Conservation (phyloP, 2,888 invertebrate species). For the Baronia brevicornis region DNA sequence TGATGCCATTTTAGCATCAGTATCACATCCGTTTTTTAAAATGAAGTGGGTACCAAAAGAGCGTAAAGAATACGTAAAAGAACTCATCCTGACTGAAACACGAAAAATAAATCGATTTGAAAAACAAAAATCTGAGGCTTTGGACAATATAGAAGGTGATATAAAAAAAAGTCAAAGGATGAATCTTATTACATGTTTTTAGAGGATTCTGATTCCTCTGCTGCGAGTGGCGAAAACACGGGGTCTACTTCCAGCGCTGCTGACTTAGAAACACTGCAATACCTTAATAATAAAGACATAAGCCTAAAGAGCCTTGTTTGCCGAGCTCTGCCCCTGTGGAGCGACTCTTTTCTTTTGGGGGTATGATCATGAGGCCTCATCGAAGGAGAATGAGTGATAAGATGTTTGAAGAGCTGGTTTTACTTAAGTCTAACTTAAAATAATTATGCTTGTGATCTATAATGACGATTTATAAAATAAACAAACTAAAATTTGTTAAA, state of each 20-base stretch:
- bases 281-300: conserved; percentile 17
- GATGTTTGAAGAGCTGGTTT: conserved; percentile 1
- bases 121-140: conserved; percentile 17
- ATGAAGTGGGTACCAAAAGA: too few species aligned
- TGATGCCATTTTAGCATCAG: too few species aligned
- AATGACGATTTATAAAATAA: too few species aligned
- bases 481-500: too few species aligned
- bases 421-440: background rate
- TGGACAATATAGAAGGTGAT: conserved; percentile 15
- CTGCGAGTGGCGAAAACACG: conserved; percentile 18
- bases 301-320: conserved; percentile 17
- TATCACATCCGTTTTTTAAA: too few species aligned
- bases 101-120: conserved; percentile 17
- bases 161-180: conserved; percentile 17
- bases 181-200: conserved; percentile 19
- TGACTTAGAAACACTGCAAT: conserved; percentile 19
- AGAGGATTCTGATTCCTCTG: conserved; percentile 19
- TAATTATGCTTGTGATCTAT: too few species aligned
- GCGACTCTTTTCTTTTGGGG: conserved; percentile 21
- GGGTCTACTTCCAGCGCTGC: conserved; percentile 15
- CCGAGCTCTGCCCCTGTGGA: conserved; percentile 22
- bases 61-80: too few species aligned
- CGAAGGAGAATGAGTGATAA: background rate
- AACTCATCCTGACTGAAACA: conserved; percentile 17
- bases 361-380: conserved; percentile 12